phyloP scores from a whole-genome alignment of 2,888 invertebrate species.

The Tryphoninae sp. region DNA sequence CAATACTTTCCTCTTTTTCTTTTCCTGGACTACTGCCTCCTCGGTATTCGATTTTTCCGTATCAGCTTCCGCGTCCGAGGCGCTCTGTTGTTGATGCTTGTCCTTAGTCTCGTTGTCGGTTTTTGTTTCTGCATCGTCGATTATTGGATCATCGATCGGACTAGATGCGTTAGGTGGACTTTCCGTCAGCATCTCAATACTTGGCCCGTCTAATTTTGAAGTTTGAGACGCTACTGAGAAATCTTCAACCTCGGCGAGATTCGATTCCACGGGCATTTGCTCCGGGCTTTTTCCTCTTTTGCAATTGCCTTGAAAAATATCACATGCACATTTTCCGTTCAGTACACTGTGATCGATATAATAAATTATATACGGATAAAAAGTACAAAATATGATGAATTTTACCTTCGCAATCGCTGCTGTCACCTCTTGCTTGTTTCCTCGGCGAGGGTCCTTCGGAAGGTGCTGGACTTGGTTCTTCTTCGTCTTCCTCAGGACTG shows the following conservation, averaged over 20 bases:
- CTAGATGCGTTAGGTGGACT: conserved; percentile 56
- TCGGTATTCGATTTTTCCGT: conserved; percentile 82
- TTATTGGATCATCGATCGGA: conserved; percentile 60
- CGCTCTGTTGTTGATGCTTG: conserved; percentile 69
- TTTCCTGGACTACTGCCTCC: conserved; percentile 82
- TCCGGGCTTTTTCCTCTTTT: conserved; percentile 83
- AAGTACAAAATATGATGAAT: conserved; percentile 26
- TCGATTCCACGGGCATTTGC: conserved; percentile 78
- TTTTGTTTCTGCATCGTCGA: conserved; percentile 53
- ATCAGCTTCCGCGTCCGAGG: conserved; percentile 80
- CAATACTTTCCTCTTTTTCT: conserved; percentile 85
- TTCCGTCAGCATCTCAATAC: conserved; percentile 57
- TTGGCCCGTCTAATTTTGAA: conserved; percentile 75
- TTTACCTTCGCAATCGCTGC: conserved; percentile 78
- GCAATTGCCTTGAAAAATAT: conserved; percentile 81
- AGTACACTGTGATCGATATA: neutral
- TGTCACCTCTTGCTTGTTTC: conserved; percentile 83
- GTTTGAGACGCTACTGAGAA: conserved; percentile 60
- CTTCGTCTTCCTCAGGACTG: conserved; percentile 79
- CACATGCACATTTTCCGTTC: conserved; percentile 76
- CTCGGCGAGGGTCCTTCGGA: conserved; percentile 84
- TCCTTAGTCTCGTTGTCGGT: conserved; percentile 52
- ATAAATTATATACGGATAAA: neutral
- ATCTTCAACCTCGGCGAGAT: conserved; percentile 81
- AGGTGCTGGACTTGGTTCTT: conserved; percentile 77